phyloP scores from a whole-genome alignment of 2,888 invertebrate species.

The Stramonita haemastoma region DNA sequence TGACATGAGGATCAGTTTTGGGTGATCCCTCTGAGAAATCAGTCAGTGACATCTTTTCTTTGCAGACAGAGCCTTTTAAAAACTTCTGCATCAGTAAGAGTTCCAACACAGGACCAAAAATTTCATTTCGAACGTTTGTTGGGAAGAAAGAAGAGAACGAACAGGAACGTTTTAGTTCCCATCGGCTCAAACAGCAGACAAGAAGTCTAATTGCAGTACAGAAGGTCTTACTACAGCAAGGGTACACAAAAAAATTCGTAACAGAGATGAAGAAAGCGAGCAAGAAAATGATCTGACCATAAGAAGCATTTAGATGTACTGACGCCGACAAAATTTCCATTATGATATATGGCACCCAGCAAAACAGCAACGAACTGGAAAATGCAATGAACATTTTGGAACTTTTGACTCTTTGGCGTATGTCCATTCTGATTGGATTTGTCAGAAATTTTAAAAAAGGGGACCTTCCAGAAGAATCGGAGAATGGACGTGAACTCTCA shows the following conservation, averaged over 20 bases:
- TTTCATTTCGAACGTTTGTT: too few relatives aligned
- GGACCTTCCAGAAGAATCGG: neutral
- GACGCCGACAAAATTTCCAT: neutral
- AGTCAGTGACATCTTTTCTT: too few relatives aligned
- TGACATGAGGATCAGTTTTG: too few relatives aligned
- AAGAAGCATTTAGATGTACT: neutral
- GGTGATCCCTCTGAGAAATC: too few relatives aligned
- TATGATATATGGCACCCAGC: neutral
- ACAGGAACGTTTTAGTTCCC: too few relatives aligned
- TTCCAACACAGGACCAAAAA: too few relatives aligned
- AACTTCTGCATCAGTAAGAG: too few relatives aligned
- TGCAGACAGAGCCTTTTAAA: too few relatives aligned
- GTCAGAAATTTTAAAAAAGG: neutral
- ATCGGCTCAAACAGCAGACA: neutral
- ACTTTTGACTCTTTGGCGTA: neutral
- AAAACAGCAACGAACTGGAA: neutral
- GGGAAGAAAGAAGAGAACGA: too few relatives aligned
- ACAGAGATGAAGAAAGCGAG: neutral
- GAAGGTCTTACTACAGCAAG: neutral
- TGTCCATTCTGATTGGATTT: neutral
- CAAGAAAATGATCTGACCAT: neutral
- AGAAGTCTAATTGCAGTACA: neutral
- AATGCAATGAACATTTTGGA: neutral
- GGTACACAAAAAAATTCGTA: neutral
- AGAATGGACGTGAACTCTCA: too few relatives aligned